These are phyloP conservation scores for Corythaeola cristata DNA, from an alignment of 2,113 vertebrate species.

Conservation along the genomic window DNA sequence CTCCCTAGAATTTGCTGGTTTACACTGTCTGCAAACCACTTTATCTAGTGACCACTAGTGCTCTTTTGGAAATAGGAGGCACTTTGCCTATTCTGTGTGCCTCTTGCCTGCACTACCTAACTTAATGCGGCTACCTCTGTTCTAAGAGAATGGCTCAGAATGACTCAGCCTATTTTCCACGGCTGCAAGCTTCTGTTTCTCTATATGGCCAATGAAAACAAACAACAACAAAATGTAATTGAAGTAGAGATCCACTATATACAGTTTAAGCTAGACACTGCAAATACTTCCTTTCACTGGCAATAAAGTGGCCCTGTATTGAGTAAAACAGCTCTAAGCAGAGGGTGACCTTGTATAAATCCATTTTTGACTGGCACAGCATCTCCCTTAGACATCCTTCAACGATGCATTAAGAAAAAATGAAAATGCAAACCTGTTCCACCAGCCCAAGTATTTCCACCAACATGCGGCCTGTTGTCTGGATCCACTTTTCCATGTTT, in stretches of 20 bases:
- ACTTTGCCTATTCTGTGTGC: not conserved
- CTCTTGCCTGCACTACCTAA: not conserved
- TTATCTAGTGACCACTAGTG: not conserved
- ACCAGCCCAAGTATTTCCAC: constrained; percentile 95
- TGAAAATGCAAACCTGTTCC: constrained; percentile 84
- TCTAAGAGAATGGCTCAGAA: not conserved
- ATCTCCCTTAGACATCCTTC: not conserved
- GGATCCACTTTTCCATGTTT: constrained; percentile 92
- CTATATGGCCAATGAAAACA: not conserved
- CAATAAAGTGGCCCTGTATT: not conserved
- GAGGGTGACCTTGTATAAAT: not conserved
- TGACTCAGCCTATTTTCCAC: not conserved
- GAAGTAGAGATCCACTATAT: not conserved
- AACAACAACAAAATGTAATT: not conserved
- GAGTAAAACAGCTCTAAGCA: not conserved
- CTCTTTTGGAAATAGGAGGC: not conserved
- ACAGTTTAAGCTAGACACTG: not conserved
- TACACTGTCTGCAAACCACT: not conserved
- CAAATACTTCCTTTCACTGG: not conserved
- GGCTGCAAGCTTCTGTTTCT: not conserved
- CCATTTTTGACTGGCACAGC: not conserved
- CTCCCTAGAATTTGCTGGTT: not conserved
- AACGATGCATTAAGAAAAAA: not conserved
- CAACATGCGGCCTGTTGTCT: constrained; percentile 87
- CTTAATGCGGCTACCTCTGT: not conserved